These are phyloP conservation scores for Nymphalis io DNA, from an alignment of 1,140 invertebrate species.

Conservation along the genomic window DNA sequence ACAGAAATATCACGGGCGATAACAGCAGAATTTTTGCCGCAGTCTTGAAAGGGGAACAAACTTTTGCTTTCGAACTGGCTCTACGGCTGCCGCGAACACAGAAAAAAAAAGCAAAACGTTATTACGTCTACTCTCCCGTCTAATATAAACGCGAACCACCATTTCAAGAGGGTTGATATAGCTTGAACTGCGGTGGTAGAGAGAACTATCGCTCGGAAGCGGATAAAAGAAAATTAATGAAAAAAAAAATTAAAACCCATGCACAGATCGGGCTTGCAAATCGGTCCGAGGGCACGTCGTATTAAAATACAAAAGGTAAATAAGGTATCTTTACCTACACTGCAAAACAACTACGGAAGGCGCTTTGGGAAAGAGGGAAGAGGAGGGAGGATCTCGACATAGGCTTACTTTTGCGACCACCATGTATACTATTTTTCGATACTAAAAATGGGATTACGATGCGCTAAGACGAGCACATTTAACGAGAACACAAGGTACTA, in stretches of 20 bases:
- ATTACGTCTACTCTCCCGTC: conserved; percentile 48
- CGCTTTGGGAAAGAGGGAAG: conserved; percentile 33
- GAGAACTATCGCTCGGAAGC: conserved; percentile 49
- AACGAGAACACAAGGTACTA: conserved; percentile 17
- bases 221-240: conserved; percentile 38
- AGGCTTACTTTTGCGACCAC: conserved; percentile 72
- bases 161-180: conserved; percentile 81
- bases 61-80: conserved; percentile 82
- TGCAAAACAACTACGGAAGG: conserved; percentile 57
- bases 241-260: conserved; percentile 63
- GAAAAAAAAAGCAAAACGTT: conserved; percentile 73
- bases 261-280: conserved; percentile 64
- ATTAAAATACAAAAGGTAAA: conserved; percentile 42
- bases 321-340: conserved; percentile 42
- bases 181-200: conserved; percentile 54
- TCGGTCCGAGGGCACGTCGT: conserved; percentile 46
- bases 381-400: conserved; percentile 53
- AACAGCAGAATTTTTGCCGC: conserved; percentile 85
- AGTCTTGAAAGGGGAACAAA: conserved; percentile 85
- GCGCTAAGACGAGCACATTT: not conserved
- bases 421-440: conserved; percentile 30
- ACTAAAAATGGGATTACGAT: conserved; percentile 10
- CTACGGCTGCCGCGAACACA: conserved; percentile 80
- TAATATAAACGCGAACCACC: conserved; percentile 54
- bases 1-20: conserved; percentile 86